phyloP scores from a whole-genome alignment of 2,797 vertebrate species.

The Synaphobranchus kaupii region DNA sequence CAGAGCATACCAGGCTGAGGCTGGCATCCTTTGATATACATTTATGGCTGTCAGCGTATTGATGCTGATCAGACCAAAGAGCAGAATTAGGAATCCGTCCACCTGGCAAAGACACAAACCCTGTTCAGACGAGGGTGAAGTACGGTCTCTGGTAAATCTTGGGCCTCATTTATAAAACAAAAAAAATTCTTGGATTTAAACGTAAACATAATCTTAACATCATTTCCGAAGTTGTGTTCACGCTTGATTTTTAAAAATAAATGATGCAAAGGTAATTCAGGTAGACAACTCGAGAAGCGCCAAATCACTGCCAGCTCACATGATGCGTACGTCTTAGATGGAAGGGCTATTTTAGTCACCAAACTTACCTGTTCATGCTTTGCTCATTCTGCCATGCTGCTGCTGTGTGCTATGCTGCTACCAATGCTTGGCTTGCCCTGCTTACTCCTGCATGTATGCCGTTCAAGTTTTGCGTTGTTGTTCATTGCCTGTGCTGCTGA shows the following conservation, averaged over 20 bases:
- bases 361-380: too few relatives aligned
- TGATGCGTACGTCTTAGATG: too few relatives aligned
- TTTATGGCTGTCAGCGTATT: slow-evolving; percentile 64
- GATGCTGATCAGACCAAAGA: slow-evolving; percentile 64
- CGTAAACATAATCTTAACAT: background rate
- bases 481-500: too few relatives aligned
- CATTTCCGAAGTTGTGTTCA: slow-evolving; percentile 25
- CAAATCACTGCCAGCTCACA: too few relatives aligned
- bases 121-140: slow-evolving; percentile 33
- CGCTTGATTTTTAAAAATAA: background rate
- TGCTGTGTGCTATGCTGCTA: too few relatives aligned
- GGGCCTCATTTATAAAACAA: slow-evolving; percentile 25
- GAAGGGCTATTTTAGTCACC: too few relatives aligned
- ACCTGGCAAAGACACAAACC: slow-evolving; percentile 49
- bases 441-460: too few relatives aligned
- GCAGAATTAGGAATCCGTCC: slow-evolving; percentile 60
- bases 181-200: background rate
- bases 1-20: slow-evolving; percentile 53
- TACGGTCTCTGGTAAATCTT: slow-evolving; percentile 35
- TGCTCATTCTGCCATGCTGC: too few relatives aligned
- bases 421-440: too few relatives aligned
- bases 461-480: too few relatives aligned
- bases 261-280: too few relatives aligned
- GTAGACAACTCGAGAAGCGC: too few relatives aligned
- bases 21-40: slow-evolving; percentile 61